phyloP scores from a whole-genome alignment of 2,113 vertebrate genomes.

The Isichthys henryi region DNA sequence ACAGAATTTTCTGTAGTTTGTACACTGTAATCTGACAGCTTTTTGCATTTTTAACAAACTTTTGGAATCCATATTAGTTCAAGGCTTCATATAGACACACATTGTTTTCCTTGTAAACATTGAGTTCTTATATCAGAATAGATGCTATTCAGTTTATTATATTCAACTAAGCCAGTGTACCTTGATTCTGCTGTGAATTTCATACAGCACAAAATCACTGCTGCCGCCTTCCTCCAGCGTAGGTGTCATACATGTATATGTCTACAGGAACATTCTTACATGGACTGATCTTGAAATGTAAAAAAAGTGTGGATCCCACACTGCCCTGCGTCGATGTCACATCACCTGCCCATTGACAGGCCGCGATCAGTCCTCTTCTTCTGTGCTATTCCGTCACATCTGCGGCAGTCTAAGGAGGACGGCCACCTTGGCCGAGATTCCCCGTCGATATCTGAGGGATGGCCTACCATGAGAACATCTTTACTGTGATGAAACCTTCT shows the following conservation, averaged over 20 bases:
- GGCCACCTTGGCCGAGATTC: conserved; percentile 1
- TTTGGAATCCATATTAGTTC: not conserved
- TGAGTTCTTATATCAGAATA: conserved; percentile 14
- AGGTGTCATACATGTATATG: not conserved
- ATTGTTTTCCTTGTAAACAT: not conserved
- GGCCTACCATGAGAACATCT: conserved; percentile 15
- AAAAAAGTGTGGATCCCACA: not conserved
- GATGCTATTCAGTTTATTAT: conserved; percentile 35
- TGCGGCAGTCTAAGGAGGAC: not conserved
- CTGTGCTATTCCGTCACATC: not conserved
- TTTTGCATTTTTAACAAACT: not conserved
- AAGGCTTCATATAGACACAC: not conserved
- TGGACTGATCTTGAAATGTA: not conserved
- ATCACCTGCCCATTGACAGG: not conserved
- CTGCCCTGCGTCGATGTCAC: not conserved
- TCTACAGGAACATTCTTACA: not conserved
- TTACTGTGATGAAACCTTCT: conserved; percentile 2
- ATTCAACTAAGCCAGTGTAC: conserved; percentile 40
- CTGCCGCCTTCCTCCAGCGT: not conserved
- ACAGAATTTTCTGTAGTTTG: not conserved
- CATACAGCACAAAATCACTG: not conserved
- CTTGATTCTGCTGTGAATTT: not conserved
- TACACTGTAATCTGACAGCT: conserved; percentile 1
- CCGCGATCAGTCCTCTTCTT: not conserved
- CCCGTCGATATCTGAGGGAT: not conserved